Evolutionary conservation across 2,797 vertebrate genomes (phyloP).

Genomic region (Falco concolor): DNA sequence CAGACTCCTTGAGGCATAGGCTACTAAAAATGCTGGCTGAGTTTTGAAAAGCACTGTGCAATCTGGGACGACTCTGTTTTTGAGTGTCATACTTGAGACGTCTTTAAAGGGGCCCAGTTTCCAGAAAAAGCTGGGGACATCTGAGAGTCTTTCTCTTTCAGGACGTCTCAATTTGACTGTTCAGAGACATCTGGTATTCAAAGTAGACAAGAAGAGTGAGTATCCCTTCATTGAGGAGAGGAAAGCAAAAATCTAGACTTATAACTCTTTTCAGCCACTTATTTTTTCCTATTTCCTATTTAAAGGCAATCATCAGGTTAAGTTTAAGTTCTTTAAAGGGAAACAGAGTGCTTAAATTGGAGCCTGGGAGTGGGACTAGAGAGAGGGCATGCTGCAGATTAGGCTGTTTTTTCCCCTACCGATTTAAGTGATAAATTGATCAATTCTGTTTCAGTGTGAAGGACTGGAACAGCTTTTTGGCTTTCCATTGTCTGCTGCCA

Average conservation of each 20-base stretch:
- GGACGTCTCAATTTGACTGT: background rate
- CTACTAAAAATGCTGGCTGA: constrained; percentile 42
- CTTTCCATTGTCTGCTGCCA: constrained; percentile 38
- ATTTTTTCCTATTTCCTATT: constrained; percentile 1
- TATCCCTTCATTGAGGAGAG: background rate
- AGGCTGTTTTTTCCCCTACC: background rate
- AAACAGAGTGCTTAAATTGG: constrained; percentile 6
- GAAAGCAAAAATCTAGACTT: background rate
- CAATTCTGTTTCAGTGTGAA: background rate
- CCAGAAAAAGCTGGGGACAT: background rate
- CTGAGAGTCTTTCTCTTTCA: constrained; percentile 29
- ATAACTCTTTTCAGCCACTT: background rate
- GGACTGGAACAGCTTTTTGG: background rate
- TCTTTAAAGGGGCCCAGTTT: constrained; percentile 25
- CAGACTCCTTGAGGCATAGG: constrained; percentile 39
- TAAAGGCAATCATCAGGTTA: constrained; percentile 41
- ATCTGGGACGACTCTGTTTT: constrained; percentile 3
- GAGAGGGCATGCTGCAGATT: background rate
- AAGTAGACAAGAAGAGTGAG: background rate
- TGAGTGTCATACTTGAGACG: background rate
- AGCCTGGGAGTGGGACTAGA: background rate
- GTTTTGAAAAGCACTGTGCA: background rate
- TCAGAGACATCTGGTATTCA: constrained; percentile 22
- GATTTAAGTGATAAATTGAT: constrained; percentile 48
- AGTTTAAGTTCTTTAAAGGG: constrained; percentile 34